These are phyloP conservation scores for Halocynthia roretzi DNA, from an alignment of 23 tunicate species.

Conservation along the genomic window DNA sequence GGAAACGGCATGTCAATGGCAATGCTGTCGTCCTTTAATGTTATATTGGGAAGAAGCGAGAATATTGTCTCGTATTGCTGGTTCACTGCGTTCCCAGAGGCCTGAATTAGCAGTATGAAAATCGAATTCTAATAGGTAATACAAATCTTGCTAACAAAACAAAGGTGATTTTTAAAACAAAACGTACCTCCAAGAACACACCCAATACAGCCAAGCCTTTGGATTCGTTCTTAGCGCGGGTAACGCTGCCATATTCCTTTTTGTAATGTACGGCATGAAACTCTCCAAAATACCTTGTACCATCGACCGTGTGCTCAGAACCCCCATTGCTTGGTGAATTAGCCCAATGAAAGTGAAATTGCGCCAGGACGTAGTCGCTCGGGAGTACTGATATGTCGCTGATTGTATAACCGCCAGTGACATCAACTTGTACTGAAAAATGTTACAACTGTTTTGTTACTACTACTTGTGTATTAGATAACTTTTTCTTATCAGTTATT, in stretches of 20 bases:
- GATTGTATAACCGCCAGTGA: constrained; percentile 1
- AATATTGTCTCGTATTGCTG: too few relatives aligned
- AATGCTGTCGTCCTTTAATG: not conserved
- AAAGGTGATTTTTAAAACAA: not conserved
- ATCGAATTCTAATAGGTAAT: too few relatives aligned
- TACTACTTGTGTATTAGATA: too few relatives aligned
- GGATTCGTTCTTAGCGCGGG: constrained; percentile 9
- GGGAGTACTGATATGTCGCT: not conserved
- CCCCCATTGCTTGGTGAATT: constrained; percentile 11
- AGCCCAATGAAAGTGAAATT: constrained; percentile 67
- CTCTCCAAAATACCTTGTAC: constrained; percentile 46
- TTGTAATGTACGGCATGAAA: constrained; percentile 57
- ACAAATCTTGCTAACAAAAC: too few relatives aligned
- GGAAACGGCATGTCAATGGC: not conserved
- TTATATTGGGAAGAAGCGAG: not conserved
- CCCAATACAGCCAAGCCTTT: constrained; percentile 71
- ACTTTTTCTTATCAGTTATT: too few relatives aligned
- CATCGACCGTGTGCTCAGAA: constrained; percentile 53
- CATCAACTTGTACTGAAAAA: not conserved
- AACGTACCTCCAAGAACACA: constrained; percentile 43
- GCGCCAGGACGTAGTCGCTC: constrained; percentile 15
- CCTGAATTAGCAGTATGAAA: too few relatives aligned
- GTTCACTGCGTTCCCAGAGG: too few relatives aligned
- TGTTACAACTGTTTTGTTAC: too few relatives aligned
- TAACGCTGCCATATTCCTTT: constrained; percentile 38